phyloP scores from a whole-genome alignment of 2,113 vertebrate species.

The Sinocyclocheilus anshuiensis region DNA sequence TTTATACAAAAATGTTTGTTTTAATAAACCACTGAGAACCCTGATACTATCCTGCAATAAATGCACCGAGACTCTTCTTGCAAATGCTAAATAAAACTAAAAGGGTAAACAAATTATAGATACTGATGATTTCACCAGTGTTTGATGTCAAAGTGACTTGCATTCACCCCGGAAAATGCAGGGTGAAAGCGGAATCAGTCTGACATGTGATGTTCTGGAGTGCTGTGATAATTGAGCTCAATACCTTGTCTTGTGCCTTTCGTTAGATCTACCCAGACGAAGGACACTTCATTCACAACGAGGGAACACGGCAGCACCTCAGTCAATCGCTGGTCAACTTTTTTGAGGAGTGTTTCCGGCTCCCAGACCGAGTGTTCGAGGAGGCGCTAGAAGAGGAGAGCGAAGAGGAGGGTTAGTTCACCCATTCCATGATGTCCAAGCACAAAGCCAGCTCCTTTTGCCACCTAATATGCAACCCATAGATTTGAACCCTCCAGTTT shows the following conservation, averaged over 20 bases:
- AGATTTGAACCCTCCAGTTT: slow-evolving; percentile 61
- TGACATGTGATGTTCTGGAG: background rate
- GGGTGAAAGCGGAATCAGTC: background rate
- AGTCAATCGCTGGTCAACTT: slow-evolving; percentile 89
- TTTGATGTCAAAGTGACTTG: background rate
- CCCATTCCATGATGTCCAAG: slow-evolving; percentile 57
- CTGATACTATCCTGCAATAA: background rate
- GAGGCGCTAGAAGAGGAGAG: slow-evolving; percentile 84
- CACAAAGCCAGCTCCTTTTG: slow-evolving; percentile 72
- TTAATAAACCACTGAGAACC: background rate
- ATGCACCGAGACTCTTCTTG: background rate
- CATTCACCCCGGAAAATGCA: background rate
- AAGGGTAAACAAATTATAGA: background rate
- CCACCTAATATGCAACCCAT: slow-evolving; percentile 76
- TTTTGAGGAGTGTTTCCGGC: slow-evolving; percentile 90
- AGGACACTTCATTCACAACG: slow-evolving; percentile 86
- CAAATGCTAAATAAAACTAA: background rate
- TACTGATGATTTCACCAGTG: background rate
- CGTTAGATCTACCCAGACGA: slow-evolving; percentile 93
- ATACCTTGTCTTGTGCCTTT: background rate
- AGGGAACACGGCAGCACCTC: slow-evolving; percentile 82
- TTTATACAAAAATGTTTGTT: background rate
- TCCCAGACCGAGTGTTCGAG: slow-evolving; percentile 80
- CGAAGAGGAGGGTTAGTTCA: slow-evolving; percentile 89
- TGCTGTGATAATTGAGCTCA: background rate